A percentile compares a stretch with the other conserved stretches of the same genome.
These are phyloP conservation scores for Apotomis betuletana DNA, from an alignment of 2,888 invertebrate species.

Conservation along the genomic window DNA sequence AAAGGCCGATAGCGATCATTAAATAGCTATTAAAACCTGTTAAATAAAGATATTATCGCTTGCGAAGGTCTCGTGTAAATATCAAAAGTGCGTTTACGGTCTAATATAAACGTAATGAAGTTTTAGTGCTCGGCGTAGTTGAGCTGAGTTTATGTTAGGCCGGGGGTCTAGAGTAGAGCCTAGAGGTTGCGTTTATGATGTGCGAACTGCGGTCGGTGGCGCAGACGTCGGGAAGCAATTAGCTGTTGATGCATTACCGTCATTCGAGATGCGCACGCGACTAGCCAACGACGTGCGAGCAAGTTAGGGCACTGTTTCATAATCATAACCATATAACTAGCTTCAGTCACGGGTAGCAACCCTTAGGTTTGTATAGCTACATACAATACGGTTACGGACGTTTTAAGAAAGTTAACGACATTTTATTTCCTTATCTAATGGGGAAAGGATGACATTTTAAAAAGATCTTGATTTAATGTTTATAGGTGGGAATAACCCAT, in stretches of 20 bases:
- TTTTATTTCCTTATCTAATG: too few relatives aligned
- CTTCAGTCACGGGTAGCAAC: too few relatives aligned
- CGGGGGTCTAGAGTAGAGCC: conserved; percentile 41
- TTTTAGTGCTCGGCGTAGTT: conserved; percentile 48
- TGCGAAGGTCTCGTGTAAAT: conserved; percentile 53
- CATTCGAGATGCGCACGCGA: conserved; percentile 50
- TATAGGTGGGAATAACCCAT: too few relatives aligned
- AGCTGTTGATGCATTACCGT: conserved; percentile 54
- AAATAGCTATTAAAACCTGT: conserved; percentile 54
- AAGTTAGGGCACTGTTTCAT: too few relatives aligned
- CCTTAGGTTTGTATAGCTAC: too few relatives aligned
- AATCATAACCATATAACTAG: too few relatives aligned
- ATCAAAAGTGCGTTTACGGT: conserved; percentile 54
- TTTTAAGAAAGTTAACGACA: too few relatives aligned
- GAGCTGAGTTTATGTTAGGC: conserved; percentile 55
- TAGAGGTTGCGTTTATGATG: conserved; percentile 53
- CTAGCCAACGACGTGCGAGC: background rate
- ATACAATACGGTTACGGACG: too few relatives aligned
- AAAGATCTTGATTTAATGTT: too few relatives aligned
- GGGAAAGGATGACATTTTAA: too few relatives aligned
- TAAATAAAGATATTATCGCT: conserved; percentile 55
- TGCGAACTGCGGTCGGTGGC: conserved; percentile 61
- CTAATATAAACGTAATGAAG: conserved; percentile 45
- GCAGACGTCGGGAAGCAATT: conserved; percentile 58
- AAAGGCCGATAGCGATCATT: conserved; percentile 52